Base-by-base conservation (phyloP, 2,888 invertebrate genomes). In the Anthophora plumipes region DNA sequence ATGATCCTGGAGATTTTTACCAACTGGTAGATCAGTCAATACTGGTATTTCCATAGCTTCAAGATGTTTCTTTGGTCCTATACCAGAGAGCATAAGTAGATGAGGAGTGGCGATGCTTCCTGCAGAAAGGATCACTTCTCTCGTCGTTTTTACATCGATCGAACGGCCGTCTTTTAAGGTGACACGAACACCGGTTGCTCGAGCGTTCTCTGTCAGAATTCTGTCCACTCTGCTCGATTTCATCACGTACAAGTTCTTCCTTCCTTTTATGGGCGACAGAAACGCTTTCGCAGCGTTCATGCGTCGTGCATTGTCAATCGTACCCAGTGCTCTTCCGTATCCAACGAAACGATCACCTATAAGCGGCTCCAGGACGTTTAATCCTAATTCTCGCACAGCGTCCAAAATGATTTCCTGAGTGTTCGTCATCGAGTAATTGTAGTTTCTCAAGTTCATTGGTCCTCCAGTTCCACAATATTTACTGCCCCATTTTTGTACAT, bases 81-180 rank as follows among this genome's bases (percentile, higher is more conserved):
- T 94, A 0, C 96, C 96, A 0, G 96, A 96, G 17, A 96, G 91
- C 95, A 96, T 95, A 55, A 97, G 92, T 6, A 97, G 87, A 89
- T 97, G 96, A 0, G 96, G 96, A 1, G 95, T 95, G 85, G 95
- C 96, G 66, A 97, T 94, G 3, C 95, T 94, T 6, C 97, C 97
- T 0, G 95, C 96, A 12, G 95, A 95, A 7, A 97, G 87, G 74
- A 97, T 95, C 0, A 97, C 94, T 87, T 96, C 96, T 77, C 95
- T 95, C 14, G 93, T 93, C 7, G 95, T 95, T 61, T 84, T 87
- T 14, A 90, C 80, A 2, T 79, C 90, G 1, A 93, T 60, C 4
- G 81, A 82, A 63, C 85, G 85, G 0, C 92, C 92, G 20, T 89
- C 86, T 85, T 92, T 84, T 88, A 94, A 54, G 78, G 86, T 91